A percentile compares a stretch with the other conserved stretches of the same genome.
Conservation (phyloP, 2,113 vertebrate genomes). For the Apteryx mantelli region DNA sequence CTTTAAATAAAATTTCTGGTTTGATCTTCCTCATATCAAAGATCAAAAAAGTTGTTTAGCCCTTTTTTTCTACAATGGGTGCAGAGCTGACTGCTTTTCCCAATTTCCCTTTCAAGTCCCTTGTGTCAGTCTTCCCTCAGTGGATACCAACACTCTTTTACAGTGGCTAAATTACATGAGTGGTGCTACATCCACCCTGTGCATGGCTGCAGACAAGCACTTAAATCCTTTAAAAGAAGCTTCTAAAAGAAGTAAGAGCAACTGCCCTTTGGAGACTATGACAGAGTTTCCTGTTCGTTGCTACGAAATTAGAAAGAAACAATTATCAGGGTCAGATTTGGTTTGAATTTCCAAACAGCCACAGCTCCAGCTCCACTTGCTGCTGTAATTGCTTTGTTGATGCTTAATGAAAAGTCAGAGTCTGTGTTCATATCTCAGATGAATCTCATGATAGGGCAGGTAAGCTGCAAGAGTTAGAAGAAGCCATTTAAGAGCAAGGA, state of each 20-base stretch:
- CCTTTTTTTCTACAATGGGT: neutral
- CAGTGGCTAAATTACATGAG: rapidly evolving
- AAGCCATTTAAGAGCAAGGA: neutral
- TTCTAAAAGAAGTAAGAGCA: neutral
- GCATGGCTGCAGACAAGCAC: neutral
- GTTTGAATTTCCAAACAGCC: neutral
- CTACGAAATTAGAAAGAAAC: neutral
- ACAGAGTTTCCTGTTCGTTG: neutral
- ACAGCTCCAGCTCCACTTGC: neutral
- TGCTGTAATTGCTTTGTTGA: neutral
- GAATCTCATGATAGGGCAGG: neutral
- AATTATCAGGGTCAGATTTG: neutral
- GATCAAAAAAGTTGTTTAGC: neutral
- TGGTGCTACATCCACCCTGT: neutral
- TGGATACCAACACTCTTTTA: neutral
- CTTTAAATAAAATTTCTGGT: neutral
- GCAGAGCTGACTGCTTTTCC: neutral
- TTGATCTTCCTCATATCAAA: neutral
- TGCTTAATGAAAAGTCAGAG: neutral
- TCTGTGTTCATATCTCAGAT: neutral
- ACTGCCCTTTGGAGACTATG: neutral
- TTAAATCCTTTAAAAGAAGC: neutral
- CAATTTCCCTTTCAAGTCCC: neutral
- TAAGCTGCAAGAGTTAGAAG: neutral
- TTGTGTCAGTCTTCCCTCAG: neutral